Evolutionary conservation across 2,888 invertebrate species (phyloP).

Genomic region (Polylopha cassiicola): DNA sequence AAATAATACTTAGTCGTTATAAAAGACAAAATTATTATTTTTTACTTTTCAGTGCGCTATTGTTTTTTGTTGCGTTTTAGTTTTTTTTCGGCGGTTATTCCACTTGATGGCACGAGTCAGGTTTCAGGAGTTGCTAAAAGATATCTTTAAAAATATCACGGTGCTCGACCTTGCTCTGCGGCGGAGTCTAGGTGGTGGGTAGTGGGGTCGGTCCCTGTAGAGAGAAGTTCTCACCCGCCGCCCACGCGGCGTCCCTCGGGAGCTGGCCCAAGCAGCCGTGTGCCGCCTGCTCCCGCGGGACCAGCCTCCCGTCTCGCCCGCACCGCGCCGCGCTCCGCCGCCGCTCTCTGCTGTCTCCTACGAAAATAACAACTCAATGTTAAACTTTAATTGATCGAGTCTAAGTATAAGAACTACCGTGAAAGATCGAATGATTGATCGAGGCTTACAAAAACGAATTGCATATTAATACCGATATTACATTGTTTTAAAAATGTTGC

Average conservation of each 20-base stretch:
- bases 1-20: no score
- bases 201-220: constrained; percentile 59
- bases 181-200: constrained; percentile 48
- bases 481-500: no score
- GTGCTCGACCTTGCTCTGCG: constrained; percentile 46
- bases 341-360: constrained; percentile 44
- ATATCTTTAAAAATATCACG: constrained; percentile 68
- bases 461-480: no score
- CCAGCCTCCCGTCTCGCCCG: constrained; percentile 35
- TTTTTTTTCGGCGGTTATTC: no score
- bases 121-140: constrained; percentile 30
- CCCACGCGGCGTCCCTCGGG: constrained; percentile 65
- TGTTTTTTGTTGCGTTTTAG: no score
- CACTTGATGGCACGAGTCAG: constrained; percentile 7
- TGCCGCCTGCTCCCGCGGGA: constrained; percentile 69
- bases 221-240: constrained; percentile 68
- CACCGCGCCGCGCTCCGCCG: constrained; percentile 28
- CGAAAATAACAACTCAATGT: constrained; percentile 65
- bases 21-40: no score
- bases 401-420: constrained; percentile 5
- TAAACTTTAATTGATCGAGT: constrained; percentile 38
- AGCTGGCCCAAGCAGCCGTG: constrained; percentile 64
- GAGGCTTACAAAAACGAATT: no score
- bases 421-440: no score
- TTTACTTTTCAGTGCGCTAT: no score